Evolutionary conservation across 2,113 vertebrate genomes (phyloP).

Genomic region (Nicator chloris): DNA sequence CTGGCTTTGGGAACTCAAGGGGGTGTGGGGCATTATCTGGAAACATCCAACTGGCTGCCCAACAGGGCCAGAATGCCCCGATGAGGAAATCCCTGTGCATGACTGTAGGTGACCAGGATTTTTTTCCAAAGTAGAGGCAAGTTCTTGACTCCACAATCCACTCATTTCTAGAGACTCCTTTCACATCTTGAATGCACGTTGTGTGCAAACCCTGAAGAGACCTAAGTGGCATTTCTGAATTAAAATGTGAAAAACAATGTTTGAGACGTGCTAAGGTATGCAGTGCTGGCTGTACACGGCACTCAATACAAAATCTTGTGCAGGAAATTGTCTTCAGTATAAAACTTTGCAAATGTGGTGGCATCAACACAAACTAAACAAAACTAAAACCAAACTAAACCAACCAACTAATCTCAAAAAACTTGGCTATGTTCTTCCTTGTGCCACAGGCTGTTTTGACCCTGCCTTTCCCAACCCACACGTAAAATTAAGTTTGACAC

Average conservation of each 20-base stretch:
- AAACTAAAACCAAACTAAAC: neutral
- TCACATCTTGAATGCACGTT: neutral
- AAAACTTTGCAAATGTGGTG: neutral
- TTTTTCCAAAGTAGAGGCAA: neutral
- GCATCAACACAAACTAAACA: too few relatives aligned
- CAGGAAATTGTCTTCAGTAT: neutral
- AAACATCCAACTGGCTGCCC: neutral
- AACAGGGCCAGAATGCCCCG: neutral
- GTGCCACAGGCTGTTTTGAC: neutral
- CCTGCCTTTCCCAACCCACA: neutral
- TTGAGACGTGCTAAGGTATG: neutral
- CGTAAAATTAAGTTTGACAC: neutral
- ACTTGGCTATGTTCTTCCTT: neutral
- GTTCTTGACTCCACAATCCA: neutral
- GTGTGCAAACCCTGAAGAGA: neutral
- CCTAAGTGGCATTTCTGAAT: neutral
- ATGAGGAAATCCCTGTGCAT: fast-evolving
- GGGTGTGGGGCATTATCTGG: fast-evolving
- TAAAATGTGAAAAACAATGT: neutral
- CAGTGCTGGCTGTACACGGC: neutral
- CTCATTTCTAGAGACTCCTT: neutral
- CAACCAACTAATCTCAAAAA: neutral
- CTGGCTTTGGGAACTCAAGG: neutral
- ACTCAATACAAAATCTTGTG: neutral
- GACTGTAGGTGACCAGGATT: neutral